phyloP scores from a whole-genome alignment of 2,113 vertebrate genomes.

The Melanerpes aurifrons region DNA sequence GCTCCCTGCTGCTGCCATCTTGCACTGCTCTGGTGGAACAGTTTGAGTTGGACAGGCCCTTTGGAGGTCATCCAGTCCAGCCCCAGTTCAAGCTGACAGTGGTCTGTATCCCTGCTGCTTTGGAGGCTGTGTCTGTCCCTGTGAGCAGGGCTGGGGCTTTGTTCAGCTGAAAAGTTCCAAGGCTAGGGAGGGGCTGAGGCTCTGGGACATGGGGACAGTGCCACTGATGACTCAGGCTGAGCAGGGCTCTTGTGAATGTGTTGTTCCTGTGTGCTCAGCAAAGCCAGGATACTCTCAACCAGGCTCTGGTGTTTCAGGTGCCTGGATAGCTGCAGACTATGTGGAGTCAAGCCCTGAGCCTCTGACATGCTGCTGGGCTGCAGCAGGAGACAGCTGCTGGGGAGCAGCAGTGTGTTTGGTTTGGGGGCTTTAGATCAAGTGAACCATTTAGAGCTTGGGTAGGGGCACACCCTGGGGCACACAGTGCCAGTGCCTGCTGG shows the following conservation, averaged over 20 bases:
- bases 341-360: background rate
- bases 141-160: background rate
- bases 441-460: background rate
- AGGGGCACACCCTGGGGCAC: background rate
- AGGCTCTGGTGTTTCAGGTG: background rate
- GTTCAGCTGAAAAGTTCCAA: background rate
- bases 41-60: too few species aligned
- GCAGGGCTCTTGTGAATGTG: background rate
- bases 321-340: background rate
- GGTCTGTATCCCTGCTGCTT: fast-evolving
- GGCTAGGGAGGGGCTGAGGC: background rate
- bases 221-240: background rate
- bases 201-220: background rate
- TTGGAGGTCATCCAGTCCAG: background rate
- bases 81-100: background rate
- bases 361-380: background rate
- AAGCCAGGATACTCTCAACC: background rate
- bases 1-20: background rate
- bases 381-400: background rate
- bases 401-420: background rate
- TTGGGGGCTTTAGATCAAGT: background rate
- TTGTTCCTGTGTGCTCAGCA: background rate
- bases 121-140: background rate
- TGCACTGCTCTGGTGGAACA: too few species aligned
- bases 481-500: background rate